phyloP scores from a whole-genome alignment of 2,113 vertebrate genomes.

The Chunga burmeisteri region DNA sequence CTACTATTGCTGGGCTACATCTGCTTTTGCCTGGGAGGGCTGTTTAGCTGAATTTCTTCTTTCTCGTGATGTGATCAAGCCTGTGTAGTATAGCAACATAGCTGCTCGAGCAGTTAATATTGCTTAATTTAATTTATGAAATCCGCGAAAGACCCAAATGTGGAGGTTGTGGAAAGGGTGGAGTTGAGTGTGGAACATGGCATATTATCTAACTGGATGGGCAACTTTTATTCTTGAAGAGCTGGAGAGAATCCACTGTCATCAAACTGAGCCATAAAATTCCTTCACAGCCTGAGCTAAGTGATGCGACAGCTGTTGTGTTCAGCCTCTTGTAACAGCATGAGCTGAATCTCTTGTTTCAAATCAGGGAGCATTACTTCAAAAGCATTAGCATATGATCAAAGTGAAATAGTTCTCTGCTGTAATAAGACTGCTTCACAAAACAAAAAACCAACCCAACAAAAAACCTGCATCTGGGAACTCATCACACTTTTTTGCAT shows the following conservation, averaged over 20 bases:
- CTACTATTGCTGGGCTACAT: neutral
- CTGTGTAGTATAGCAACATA: neutral
- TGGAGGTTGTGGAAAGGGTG: neutral
- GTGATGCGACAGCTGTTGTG: rapidly evolving
- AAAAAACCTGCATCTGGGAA: neutral
- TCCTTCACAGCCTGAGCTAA: neutral
- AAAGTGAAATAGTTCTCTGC: neutral
- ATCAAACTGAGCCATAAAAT: neutral
- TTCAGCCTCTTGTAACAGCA: neutral
- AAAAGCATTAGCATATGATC: neutral
- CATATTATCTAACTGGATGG: neutral
- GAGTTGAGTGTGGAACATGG: neutral
- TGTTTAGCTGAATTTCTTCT: neutral
- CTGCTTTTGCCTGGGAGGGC: neutral
- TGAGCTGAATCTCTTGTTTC: neutral
- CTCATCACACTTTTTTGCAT: neutral
- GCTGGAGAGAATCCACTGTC: neutral
- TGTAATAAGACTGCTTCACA: neutral
- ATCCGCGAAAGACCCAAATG: neutral
- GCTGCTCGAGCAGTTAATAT: neutral
- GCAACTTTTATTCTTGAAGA: neutral
- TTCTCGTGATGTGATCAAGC: neutral
- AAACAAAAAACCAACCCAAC: neutral
- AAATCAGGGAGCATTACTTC: rapidly evolving
- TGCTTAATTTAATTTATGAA: neutral